phyloP scores from a whole-genome alignment of 2,797 vertebrate genomes.

The Poecilia picta region DNA sequence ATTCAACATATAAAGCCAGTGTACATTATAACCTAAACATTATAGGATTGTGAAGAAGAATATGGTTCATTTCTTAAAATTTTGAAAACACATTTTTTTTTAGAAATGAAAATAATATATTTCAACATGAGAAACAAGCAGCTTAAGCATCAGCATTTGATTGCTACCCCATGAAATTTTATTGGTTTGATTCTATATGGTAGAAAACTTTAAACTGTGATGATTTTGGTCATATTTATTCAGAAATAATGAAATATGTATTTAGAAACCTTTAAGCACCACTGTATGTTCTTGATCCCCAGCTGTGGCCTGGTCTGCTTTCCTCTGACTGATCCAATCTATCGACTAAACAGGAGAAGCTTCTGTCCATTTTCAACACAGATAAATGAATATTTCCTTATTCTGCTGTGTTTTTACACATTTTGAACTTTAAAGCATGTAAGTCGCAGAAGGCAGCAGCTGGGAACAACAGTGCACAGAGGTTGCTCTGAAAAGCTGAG shows the following conservation, averaged over 20 bases:
- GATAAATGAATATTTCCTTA: conserved; percentile 30
- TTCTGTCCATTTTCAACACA: conserved; percentile 4
- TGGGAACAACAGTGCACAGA: conserved; percentile 45
- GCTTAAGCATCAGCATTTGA: neutral
- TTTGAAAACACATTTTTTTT: neutral
- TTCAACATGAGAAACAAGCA: neutral
- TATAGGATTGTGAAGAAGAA: neutral
- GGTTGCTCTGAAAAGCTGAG: conserved; percentile 55
- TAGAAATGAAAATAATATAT: neutral
- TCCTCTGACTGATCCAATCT: conserved; percentile 12
- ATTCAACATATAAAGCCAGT: neutral
- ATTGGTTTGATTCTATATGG: neutral
- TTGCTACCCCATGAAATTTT: neutral
- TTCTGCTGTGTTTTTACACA: conserved; percentile 2
- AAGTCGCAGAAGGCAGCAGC: conserved; percentile 48
- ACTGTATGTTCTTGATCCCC: conserved; percentile 38
- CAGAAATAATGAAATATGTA: neutral
- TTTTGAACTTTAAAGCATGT: conserved; percentile 18
- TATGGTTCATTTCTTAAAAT: neutral
- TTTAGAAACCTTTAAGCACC: conserved; percentile 1
- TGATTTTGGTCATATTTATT: conserved; percentile 2
- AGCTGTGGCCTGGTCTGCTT: conserved; percentile 56
- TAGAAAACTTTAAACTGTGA: neutral
- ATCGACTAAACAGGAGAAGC: conserved; percentile 13
- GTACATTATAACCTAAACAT: neutral